Evolutionary conservation across 2,888 invertebrate species (phyloP).

Genomic region (Aphidoletes aphidimyza): DNA sequence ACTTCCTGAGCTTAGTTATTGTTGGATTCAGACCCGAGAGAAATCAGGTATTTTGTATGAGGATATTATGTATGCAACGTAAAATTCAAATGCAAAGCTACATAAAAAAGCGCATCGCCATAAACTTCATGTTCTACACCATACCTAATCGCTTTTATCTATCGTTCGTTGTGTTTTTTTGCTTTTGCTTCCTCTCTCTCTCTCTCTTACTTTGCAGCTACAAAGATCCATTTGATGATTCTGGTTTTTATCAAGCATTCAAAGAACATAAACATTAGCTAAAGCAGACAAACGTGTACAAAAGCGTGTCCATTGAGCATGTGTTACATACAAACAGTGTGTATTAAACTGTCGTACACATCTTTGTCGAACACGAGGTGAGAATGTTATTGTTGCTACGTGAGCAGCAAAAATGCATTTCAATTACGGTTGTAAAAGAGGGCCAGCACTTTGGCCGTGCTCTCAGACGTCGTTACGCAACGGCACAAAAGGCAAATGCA

Average conservation of each 20-base stretch:
- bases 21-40: neutral
- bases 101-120: neutral
- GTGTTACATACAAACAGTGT: neutral
- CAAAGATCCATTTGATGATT: slow-evolving; percentile 36
- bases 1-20: neutral
- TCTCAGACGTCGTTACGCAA: neutral
- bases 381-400: slow-evolving; percentile 48
- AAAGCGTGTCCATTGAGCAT: slow-evolving; percentile 10
- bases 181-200: too few species aligned
- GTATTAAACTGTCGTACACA: slow-evolving; percentile 36
- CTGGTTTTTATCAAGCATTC: slow-evolving; percentile 34
- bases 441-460: neutral
- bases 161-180: too few species aligned
- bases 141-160: slow-evolving; percentile 44
- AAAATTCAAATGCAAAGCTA: slow-evolving; percentile 1
- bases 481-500: neutral
- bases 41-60: neutral
- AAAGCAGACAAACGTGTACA: neutral
- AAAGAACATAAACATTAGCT: slow-evolving; percentile 22
- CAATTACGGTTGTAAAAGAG: neutral
- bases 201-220: neutral
- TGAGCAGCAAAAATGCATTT: slow-evolving; percentile 40
- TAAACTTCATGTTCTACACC: slow-evolving; percentile 34
- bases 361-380: neutral
- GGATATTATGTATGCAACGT: neutral